Evolutionary conservation across 2,113 vertebrate genomes (phyloP).

Genomic region (Capra hircus): DNA sequence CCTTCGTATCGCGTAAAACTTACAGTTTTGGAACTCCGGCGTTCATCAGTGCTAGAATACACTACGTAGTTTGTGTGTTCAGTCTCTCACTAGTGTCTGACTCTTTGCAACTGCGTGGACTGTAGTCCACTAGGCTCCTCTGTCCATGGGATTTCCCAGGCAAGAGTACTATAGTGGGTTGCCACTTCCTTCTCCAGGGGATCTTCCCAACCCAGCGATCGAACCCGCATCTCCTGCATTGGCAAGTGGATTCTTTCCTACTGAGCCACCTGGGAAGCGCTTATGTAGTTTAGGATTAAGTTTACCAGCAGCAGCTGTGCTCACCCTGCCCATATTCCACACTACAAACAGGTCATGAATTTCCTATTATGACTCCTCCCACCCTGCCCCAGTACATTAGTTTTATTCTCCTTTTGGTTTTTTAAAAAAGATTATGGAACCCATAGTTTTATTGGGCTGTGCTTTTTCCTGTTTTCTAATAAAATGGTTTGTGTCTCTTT

Average conservation of each 20-base stretch:
- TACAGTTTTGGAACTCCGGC: not conserved
- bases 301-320: not conserved
- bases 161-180: not conserved
- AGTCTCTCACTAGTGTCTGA: not conserved
- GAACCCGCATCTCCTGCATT: not conserved
- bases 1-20: not conserved
- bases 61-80: not conserved
- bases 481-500: conserved; percentile 7
- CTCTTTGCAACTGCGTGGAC: not conserved
- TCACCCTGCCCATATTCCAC: not conserved
- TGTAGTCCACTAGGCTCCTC: not conserved
- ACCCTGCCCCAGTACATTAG: not conserved
- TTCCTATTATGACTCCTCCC: not conserved
- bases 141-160: not conserved
- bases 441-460: not conserved
- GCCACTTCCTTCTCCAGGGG: not conserved
- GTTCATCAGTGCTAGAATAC: not conserved
- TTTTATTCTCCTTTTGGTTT: not conserved
- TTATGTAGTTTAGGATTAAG: not conserved
- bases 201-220: not conserved
- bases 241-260: not conserved
- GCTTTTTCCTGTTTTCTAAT: not conserved
- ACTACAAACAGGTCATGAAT: not conserved
- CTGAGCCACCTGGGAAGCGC: not conserved
- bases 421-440: not conserved